Percentiles rank a stretch among this genome's conserved stretches.
These are phyloP conservation scores for Anthrax anthrax DNA, from an alignment of 2,888 invertebrate species.

Conservation along the genomic window DNA sequence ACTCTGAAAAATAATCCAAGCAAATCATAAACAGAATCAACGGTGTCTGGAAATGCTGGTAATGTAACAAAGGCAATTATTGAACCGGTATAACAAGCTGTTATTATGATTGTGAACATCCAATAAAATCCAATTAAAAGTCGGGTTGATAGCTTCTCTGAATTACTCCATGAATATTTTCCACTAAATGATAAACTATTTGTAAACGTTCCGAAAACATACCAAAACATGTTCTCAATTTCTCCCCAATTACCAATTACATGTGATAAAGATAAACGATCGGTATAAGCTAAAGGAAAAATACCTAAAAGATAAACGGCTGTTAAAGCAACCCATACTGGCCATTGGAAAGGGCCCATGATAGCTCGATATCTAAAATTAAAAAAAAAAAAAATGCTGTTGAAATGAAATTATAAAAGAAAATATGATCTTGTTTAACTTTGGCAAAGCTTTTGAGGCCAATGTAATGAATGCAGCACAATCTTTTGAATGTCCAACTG, in stretches of 20 bases:
- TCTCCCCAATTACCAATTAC: constrained; percentile 53
- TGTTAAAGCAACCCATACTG: constrained; percentile 61
- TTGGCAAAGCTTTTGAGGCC: constrained; percentile 63
- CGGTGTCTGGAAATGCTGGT: constrained; percentile 58
- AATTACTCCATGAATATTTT: constrained; percentile 54
- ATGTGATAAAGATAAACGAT: constrained; percentile 50
- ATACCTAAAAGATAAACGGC: constrained; percentile 57
- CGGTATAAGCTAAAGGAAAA: constrained; percentile 59
- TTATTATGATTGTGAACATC: constrained; percentile 74
- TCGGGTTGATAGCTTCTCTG: constrained; percentile 52
- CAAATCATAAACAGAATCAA: constrained; percentile 54
- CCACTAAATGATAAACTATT: constrained; percentile 62
- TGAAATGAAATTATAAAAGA: neutral
- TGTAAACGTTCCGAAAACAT: constrained; percentile 72
- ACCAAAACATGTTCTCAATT: constrained; percentile 77
- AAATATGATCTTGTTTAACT: constrained; percentile 32
- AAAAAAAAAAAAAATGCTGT: too few species aligned
- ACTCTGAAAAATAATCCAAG: constrained; percentile 51
- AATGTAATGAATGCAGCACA: constrained; percentile 65
- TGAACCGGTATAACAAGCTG: constrained; percentile 70
- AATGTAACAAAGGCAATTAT: constrained; percentile 73
- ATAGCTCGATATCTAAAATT: constrained; percentile 58
- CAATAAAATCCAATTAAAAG: constrained; percentile 63
- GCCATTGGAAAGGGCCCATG: constrained; percentile 70
- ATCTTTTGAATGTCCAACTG: constrained; percentile 52